Conservation (phyloP, 2,888 invertebrate species). For the Matsumyia berberina region DNA sequence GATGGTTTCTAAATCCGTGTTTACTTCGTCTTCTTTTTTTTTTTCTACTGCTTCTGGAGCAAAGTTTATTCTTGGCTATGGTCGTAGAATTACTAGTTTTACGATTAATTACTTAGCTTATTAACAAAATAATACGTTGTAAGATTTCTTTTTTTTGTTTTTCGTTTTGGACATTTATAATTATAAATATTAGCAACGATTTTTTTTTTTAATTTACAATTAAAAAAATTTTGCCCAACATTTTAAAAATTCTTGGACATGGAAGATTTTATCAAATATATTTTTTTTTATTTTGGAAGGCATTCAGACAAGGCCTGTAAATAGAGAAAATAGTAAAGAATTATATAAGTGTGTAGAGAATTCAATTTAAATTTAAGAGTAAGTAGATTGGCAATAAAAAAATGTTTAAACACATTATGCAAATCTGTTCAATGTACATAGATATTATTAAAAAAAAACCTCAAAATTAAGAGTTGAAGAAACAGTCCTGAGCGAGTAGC, state of each 20-base stretch:
- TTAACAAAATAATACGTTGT: constrained; percentile 68
- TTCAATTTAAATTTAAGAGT: too few species aligned
- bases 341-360: neutral
- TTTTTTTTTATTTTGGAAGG: constrained; percentile 82
- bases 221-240: constrained; percentile 82
- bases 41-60: constrained; percentile 22
- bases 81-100: constrained; percentile 46
- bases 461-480: too few species aligned
- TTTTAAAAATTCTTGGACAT: constrained; percentile 82
- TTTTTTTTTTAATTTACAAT: constrained; percentile 72
- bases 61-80: constrained; percentile 34
- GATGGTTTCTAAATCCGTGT: constrained; percentile 40
- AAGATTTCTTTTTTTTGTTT: constrained; percentile 55
- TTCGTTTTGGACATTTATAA: constrained; percentile 68
- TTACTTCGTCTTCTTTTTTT: neutral
- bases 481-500: too few species aligned
- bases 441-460: too few species aligned
- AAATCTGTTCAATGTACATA: too few species aligned
- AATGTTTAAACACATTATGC: too few species aligned
- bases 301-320: constrained; percentile 84
- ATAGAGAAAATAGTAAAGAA: constrained; percentile 52
- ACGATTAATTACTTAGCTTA: constrained; percentile 60
- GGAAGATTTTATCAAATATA: constrained; percentile 82
- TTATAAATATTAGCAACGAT: constrained; percentile 72
- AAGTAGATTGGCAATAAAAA: too few species aligned